phyloP scores from a whole-genome alignment of 2,888 invertebrate genomes.

The Calliopum simillimum region DNA sequence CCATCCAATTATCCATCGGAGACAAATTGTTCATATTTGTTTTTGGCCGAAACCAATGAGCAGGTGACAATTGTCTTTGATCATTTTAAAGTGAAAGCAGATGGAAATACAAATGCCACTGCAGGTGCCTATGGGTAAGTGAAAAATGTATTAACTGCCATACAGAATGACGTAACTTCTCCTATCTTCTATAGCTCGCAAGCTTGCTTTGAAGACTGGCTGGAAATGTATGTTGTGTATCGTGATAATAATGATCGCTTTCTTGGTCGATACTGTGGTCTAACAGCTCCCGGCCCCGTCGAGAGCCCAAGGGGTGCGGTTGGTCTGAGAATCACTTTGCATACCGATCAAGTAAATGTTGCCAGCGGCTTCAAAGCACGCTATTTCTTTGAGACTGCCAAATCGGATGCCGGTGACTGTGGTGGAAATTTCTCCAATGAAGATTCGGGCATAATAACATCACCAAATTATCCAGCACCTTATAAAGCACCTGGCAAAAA shows the following conservation, averaged over 20 bases:
- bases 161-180: too few species aligned
- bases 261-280: slow-evolving; percentile 92
- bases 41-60: slow-evolving; percentile 87
- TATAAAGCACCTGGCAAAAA: slow-evolving; percentile 87
- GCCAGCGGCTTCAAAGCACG: slow-evolving; percentile 96
- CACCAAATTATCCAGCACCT: slow-evolving; percentile 90
- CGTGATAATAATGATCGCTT: slow-evolving; percentile 84
- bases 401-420: slow-evolving; percentile 92
- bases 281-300: slow-evolving; percentile 93
- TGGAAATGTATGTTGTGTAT: slow-evolving; percentile 92
- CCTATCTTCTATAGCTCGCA: slow-evolving; percentile 70
- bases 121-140: slow-evolving; percentile 80
- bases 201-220: slow-evolving; percentile 91
- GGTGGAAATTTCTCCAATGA: slow-evolving; percentile 89
- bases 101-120: slow-evolving; percentile 79
- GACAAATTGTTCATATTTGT: slow-evolving; percentile 93
- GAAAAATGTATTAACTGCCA: background rate
- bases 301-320: slow-evolving; percentile 91
- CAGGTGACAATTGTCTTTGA: slow-evolving; percentile 92
- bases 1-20: slow-evolving; percentile 96
- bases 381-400: slow-evolving; percentile 91
- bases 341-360: slow-evolving; percentile 87
- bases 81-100: slow-evolving; percentile 89
- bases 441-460: slow-evolving; percentile 85
- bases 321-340: slow-evolving; percentile 88